Conservation (phyloP, 2,888 invertebrate genomes). For the Liopterus haemorrhoidalis region DNA sequence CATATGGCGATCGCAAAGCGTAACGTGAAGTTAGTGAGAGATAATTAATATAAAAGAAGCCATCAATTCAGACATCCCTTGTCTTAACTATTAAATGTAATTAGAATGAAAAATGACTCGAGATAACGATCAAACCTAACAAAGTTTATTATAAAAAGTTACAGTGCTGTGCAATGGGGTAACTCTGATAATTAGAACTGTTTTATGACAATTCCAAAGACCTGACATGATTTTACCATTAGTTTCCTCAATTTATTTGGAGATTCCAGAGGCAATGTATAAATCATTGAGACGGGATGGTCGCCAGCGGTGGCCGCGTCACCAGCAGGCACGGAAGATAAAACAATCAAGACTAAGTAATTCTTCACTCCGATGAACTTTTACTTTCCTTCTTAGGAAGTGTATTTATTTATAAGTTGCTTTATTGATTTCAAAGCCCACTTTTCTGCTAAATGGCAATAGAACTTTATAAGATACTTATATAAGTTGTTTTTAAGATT, state of each 20-base stretch:
- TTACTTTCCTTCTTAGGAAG: no score
- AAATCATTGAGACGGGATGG: slow-evolving; percentile 11
- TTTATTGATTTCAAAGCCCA: no score
- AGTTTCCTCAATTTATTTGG: slow-evolving; percentile 14
- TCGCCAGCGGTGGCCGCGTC: no score
- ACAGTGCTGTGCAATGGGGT: slow-evolving; percentile 1
- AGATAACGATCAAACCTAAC: slow-evolving; percentile 16
- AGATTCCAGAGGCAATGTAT: slow-evolving; percentile 12
- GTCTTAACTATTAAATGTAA: slow-evolving; percentile 17
- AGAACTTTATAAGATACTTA: no score
- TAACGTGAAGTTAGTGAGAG: slow-evolving; percentile 5
- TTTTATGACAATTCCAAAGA: slow-evolving; percentile 21
- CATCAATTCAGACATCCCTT: slow-evolving; percentile 15
- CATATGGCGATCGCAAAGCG: no score
- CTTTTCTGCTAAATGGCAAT: no score
- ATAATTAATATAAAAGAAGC: slow-evolving; percentile 16
- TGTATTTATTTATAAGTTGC: no score
- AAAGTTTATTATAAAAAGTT: slow-evolving; percentile 13
- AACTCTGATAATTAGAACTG: slow-evolving; percentile 12
- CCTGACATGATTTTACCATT: slow-evolving; percentile 19
- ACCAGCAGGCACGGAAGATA: no score
- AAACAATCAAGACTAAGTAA: no score
- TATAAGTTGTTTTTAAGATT: no score
- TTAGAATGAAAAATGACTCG: slow-evolving; percentile 19
- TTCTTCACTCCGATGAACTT: no score